Evolutionary conservation across 1,140 invertebrate species (phyloP).

Genomic region (Drosophila sucinea): DNA sequence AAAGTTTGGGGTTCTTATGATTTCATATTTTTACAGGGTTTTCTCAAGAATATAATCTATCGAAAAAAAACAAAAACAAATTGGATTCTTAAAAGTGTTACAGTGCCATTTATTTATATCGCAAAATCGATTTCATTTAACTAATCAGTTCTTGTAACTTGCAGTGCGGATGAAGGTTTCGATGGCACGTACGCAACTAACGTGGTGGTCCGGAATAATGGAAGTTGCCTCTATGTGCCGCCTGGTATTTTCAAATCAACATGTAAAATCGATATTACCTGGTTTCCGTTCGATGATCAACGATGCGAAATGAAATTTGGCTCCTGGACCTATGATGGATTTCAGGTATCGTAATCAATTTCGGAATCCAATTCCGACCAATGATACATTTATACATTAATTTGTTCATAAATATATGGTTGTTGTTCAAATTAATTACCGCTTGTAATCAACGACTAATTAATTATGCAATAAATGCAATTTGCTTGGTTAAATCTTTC

Average conservation of each 20-base stretch:
- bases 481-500: background rate
- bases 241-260: slow-evolving; percentile 95
- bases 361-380: too few relatives aligned
- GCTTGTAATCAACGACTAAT: background rate
- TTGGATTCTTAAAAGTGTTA: too few relatives aligned
- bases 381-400: background rate
- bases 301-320: slow-evolving; percentile 97
- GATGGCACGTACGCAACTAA: slow-evolving; percentile 99
- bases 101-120: too few relatives aligned
- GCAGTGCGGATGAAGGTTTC: slow-evolving; percentile 95
- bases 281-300: slow-evolving; percentile 97
- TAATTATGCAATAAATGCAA: background rate
- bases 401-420: background rate
- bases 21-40: too few relatives aligned
- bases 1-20: too few relatives aligned
- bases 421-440: background rate
- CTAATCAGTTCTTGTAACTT: slow-evolving; percentile 22
- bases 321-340: slow-evolving; percentile 98
- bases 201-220: slow-evolving; percentile 97
- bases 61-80: too few relatives aligned
- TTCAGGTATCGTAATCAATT: slow-evolving; percentile 87
- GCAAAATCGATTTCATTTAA: slow-evolving; percentile 8
- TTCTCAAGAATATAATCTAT: too few relatives aligned
- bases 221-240: slow-evolving; percentile 97
- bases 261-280: slow-evolving; percentile 96